Evolutionary conservation across 2,888 invertebrate genomes (phyloP), one percentile per base, ranked within the genome.

Genomic region (Eudemis profundana): DNA sequence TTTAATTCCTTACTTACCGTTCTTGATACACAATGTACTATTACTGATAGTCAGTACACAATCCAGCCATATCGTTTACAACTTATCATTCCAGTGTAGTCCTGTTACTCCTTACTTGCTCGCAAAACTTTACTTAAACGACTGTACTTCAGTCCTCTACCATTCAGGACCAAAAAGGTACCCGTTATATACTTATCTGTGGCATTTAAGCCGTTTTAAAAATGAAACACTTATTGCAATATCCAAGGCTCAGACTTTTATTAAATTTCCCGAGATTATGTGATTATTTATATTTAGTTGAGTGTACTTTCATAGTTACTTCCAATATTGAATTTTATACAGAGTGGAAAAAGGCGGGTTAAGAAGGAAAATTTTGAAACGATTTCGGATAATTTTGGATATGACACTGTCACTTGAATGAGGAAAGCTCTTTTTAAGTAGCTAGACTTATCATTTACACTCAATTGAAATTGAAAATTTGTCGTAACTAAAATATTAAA

Each of bases 231-330:
- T 4, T 5, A 5, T 17, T 42, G 40, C 40, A 54, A 54, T 42
- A 27, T 27, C 27, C 7, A 15, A 4, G 12, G 54, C 23, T 15
- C n/a, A 36, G 23, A 23, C 40, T 54, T 42, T 54, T 40, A 54
- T 54, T 54, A 54, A 40, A 54, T 23, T 53, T 23, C 2, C 54
- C 12, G 54, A 54, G 40, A 54, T 54, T 54, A 27, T 54, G 23
- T 42, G 23, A 40, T 27, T 4, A 15, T 23, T 40, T 53, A 23
- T 54, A 15, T 42, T 53, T 50, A 51, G 19, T n/a, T 2, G 10
- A 42, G 17, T 42, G 42, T 44, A 44, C n/a, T 21, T 19, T 42
- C 21, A 17, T 44, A 21, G 19, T 1, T 44, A n/a, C 21, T 2
- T 53, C n/a, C n/a, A n/a, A n/a, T n/a, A n/a, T n/a, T n/a, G n/a